phyloP scores from a whole-genome alignment of 2,797 vertebrate genomes.

The Myotis vivesi region DNA sequence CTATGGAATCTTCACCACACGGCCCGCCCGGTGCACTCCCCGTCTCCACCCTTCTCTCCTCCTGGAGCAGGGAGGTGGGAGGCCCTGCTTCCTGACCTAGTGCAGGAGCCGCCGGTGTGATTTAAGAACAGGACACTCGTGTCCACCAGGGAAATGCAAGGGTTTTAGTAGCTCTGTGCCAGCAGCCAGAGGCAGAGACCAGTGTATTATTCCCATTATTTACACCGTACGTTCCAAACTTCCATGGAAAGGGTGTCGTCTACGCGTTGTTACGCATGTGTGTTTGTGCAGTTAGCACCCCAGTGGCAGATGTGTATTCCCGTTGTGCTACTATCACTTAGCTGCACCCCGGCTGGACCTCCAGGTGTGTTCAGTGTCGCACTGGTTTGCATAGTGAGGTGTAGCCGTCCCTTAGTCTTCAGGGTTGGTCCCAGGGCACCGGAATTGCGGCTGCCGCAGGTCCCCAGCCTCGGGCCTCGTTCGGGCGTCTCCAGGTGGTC shows the following conservation, averaged over 20 bases:
- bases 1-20: neutral
- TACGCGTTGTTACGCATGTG: too few species aligned
- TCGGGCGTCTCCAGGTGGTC: too few species aligned
- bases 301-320: too few species aligned
- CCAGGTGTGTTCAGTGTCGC: neutral
- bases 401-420: neutral
- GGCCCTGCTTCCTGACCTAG: neutral
- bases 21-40: neutral
- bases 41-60: neutral
- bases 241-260: too few species aligned
- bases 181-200: neutral
- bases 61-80: neutral
- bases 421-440: neutral
- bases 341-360: neutral
- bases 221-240: too few species aligned
- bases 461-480: too few species aligned
- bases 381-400: rapidly evolving
- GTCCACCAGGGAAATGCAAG: neutral
- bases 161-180: neutral
- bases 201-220: too few species aligned
- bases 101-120: neutral
- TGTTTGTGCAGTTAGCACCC: too few species aligned
- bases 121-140: neutral
- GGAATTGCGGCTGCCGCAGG: too few species aligned
- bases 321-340: too few species aligned